Percentiles rank a stretch among this genome's conserved stretches.
These are phyloP conservation scores for Schizothorax lantsangensis DNA, from an alignment of 2,797 vertebrate genomes.

Conservation along the genomic window DNA sequence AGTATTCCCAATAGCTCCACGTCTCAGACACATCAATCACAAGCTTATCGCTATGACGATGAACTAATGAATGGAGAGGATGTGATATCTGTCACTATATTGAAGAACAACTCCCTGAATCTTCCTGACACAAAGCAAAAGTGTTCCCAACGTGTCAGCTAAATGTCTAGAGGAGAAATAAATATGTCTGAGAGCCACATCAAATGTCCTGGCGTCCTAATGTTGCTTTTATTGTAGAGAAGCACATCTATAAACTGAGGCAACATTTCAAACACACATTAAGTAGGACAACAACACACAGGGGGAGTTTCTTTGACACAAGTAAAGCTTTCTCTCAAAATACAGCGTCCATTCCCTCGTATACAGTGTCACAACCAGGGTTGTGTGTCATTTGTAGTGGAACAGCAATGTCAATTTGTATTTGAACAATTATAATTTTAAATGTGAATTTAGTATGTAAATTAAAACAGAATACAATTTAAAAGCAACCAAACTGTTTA, in stretches of 20 bases:
- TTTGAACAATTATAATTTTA: background rate
- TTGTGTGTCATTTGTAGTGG: background rate
- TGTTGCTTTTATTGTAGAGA: background rate
- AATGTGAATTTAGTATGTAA: background rate
- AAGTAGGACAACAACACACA: background rate
- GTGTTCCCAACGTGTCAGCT: constrained; percentile 27
- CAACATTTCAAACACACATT: background rate
- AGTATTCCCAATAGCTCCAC: background rate
- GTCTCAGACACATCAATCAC: constrained; percentile 38
- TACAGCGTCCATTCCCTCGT: background rate
- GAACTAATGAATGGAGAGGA: constrained; percentile 42
- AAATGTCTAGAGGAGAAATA: constrained; percentile 31
- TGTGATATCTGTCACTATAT: constrained; percentile 16
- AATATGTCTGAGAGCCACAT: constrained; percentile 12
- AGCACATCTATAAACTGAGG: background rate
- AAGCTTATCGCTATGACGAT: constrained; percentile 12
- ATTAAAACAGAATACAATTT: background rate
- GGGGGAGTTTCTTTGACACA: background rate
- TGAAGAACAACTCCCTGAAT: constrained; percentile 29
- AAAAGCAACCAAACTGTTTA: background rate
- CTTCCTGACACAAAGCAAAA: constrained; percentile 34
- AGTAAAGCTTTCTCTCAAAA: background rate
- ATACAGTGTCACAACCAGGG: background rate
- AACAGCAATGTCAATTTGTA: background rate
- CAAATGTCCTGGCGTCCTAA: background rate